phyloP scores from a whole-genome alignment of 2,797 vertebrate species.

The Lophotriccus pileatus region DNA sequence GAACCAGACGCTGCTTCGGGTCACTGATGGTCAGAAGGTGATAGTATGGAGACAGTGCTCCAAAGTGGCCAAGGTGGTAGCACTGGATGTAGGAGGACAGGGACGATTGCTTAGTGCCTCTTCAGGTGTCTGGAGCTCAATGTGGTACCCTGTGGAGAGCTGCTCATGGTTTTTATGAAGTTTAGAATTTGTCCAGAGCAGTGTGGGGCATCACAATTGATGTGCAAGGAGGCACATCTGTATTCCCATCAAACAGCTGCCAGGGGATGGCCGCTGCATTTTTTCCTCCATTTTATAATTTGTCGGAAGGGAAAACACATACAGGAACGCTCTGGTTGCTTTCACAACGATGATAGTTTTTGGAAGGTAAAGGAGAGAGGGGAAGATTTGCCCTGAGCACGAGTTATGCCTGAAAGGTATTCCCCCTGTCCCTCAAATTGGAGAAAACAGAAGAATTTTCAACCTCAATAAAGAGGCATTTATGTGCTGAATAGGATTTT shows the following conservation, averaged over 20 bases:
- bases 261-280: not conserved
- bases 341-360: not conserved
- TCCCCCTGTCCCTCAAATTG: not conserved
- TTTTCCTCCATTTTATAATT: not conserved
- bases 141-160: not conserved
- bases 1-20: not conserved
- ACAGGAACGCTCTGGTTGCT: not conserved
- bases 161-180: not conserved
- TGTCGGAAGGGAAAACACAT: not conserved
- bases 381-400: not conserved
- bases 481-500: not conserved
- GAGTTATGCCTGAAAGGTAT: not conserved
- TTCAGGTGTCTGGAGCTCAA: not conserved
- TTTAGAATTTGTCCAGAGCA: not conserved
- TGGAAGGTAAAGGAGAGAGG: not conserved
- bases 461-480: not conserved
- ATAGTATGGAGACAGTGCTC: not conserved
- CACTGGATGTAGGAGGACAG: not conserved
- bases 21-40: not conserved
- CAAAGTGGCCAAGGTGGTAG: not conserved
- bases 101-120: not conserved
- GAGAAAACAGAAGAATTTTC: not conserved
- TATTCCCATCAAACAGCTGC: not conserved
- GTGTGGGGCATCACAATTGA: not conserved
- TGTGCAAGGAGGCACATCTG: not conserved